Conservation (phyloP, 1,140 invertebrate species). For the Hyles vespertilio region DNA sequence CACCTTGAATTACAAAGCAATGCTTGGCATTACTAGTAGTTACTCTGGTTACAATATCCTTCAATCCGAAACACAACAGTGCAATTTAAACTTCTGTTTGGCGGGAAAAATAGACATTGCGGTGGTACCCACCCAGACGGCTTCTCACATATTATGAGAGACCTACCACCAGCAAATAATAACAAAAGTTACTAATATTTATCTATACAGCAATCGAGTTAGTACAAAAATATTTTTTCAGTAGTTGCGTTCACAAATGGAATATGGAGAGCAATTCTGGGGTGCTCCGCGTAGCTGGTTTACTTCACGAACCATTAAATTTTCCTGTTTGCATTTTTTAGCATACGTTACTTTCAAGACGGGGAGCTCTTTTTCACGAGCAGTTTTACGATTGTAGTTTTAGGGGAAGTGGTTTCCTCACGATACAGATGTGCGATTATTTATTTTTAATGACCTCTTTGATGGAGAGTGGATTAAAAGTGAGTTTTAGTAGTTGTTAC, state of each 20-base stretch:
- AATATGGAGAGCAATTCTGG: conserved; percentile 52
- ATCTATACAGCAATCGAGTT: neutral
- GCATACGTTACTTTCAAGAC: conserved; percentile 68
- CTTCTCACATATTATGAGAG: too few relatives aligned
- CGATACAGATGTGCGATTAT: conserved; percentile 21
- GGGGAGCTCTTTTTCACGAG: conserved; percentile 30
- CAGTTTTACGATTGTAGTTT: conserved; percentile 64
- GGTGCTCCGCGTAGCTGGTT: conserved; percentile 52
- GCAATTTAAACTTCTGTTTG: too few relatives aligned
- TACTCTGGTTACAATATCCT: too few relatives aligned
- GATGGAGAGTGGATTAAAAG: conserved; percentile 24
- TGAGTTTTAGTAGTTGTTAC: conserved; percentile 13
- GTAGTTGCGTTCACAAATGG: conserved; percentile 26
- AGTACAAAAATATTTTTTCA: neutral
- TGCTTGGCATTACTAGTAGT: too few relatives aligned
- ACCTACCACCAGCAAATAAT: neutral
- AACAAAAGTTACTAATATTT: neutral
- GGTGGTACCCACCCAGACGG: too few relatives aligned
- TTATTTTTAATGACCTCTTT: conserved; percentile 19
- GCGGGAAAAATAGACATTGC: too few relatives aligned
- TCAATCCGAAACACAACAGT: too few relatives aligned
- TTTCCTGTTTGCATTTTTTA: conserved; percentile 75
- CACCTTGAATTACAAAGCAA: too few relatives aligned
- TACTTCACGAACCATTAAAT: conserved; percentile 73
- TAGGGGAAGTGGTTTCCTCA: conserved; percentile 35